Base-by-base conservation (phyloP, 2,888 invertebrate species). In the Eilema depressum region DNA sequence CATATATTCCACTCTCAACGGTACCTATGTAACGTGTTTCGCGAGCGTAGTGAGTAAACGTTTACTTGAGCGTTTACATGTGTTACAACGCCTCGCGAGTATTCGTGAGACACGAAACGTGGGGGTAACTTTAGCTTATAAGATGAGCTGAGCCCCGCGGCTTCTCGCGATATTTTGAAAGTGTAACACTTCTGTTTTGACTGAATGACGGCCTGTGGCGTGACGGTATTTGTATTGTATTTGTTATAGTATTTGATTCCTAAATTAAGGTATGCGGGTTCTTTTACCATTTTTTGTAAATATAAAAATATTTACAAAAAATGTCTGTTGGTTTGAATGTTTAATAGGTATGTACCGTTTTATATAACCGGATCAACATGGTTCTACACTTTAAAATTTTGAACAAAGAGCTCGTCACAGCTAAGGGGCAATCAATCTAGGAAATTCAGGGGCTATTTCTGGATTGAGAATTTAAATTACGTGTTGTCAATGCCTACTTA, bases 21-120 rank as follows among this genome's bases (percentile, higher is more conserved):
- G n/a, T 41, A 59, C 26, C n/a, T 30, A 66, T 59, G 66, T 59
- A 59, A 65, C 25, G 30, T 20, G 4, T n/a, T 66, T 53, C 62
- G 60, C 56, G 62, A 65, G 28, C 41, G 65, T 30, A 62, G 23
- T 77, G 69, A 68, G 70, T 77, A 79, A 75, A 81, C 70, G 82
- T 76, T 79, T 79, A 85, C 85, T 81, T 73, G 80, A 80, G 73
- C 80, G 79, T 69, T 57, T 84, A 89, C 89, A 85, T 81, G 78
- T 84, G 86, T 86, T 75, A 75, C 75, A 71, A 74, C 76, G 75
- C 78, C 81, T 79, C 77, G 75, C 78, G 75, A 67, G 66, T 72
- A 76, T 77, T 75, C 75, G 71, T 28, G 63, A 69, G 60, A 66
- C n/a, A 74, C 69, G 70, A 63, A 71, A 69, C 69, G 47, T 62